These are phyloP conservation scores for Hyperoodon ampullatus DNA, from an alignment of 2,113 vertebrate species.

Conservation along the genomic window DNA sequence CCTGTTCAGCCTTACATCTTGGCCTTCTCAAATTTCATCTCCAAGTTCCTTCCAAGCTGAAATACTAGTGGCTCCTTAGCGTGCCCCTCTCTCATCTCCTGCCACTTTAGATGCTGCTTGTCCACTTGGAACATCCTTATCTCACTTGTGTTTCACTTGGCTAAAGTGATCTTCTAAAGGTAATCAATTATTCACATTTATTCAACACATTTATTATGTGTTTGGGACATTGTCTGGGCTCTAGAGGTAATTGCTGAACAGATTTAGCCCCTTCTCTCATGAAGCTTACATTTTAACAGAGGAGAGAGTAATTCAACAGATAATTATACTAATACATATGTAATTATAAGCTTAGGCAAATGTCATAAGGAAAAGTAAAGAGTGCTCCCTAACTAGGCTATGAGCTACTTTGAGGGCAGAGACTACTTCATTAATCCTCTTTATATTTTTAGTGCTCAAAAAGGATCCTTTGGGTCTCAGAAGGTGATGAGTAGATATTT, in stretches of 20 bases:
- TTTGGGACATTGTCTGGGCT: neutral
- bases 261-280: neutral
- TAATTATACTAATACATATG: slow-evolving; percentile 13
- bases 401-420: neutral
- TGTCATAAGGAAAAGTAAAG: slow-evolving; percentile 24
- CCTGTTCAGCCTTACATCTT: neutral
- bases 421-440: neutral
- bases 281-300: neutral
- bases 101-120: neutral
- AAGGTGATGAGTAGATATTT: neutral
- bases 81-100: neutral
- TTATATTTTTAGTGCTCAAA: neutral
- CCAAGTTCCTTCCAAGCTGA: neutral
- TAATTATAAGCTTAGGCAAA: slow-evolving; percentile 32
- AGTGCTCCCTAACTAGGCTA: neutral
- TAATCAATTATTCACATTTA: slow-evolving; percentile 23
- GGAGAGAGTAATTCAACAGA: slow-evolving; percentile 24
- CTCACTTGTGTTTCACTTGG: neutral
- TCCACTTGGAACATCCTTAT: neutral
- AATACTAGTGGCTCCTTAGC: neutral
- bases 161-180: neutral
- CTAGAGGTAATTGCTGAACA: neutral
- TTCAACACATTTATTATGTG: neutral
- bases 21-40: neutral
- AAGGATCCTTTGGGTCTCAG: neutral